Percentiles rank a stretch among this genome's conserved stretches.
Conservation (phyloP, 2,797 vertebrate genomes). For the Fringilla coelebs region DNA sequence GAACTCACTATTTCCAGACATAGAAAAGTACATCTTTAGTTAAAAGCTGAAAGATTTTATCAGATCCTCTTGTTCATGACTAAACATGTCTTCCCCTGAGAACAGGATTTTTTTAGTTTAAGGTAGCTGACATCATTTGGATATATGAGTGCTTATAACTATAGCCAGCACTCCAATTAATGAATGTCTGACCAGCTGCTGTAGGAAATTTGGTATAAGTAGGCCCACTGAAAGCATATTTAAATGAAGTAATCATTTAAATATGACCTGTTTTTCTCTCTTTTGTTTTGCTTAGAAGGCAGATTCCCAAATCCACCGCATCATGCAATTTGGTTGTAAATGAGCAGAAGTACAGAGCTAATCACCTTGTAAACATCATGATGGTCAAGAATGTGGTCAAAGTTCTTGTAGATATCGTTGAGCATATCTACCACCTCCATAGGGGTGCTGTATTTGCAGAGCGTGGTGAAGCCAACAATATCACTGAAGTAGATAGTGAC, state of each 20-base stretch:
- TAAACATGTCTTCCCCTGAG: neutral
- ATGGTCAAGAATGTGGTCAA: constrained; percentile 93
- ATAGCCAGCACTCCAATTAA: neutral
- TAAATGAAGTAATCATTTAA: neutral
- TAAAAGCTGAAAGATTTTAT: neutral
- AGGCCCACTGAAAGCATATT: neutral
- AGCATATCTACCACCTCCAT: constrained; percentile 99
- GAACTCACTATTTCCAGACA: neutral
- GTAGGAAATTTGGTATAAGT: neutral
- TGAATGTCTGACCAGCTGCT: neutral
- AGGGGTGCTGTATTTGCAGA: constrained; percentile 96
- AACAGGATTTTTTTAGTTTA: neutral
- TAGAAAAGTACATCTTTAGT: neutral
- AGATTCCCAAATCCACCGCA: neutral
- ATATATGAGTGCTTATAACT: neutral
- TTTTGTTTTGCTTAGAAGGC: neutral
- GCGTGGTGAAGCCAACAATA: constrained; percentile 95
- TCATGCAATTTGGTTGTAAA: neutral
- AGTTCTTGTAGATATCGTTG: constrained; percentile 96
- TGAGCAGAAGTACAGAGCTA: neutral
- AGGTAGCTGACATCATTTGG: neutral
- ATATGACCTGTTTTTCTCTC: neutral
- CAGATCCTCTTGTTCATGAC: neutral
- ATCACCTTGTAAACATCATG: constrained; percentile 97
- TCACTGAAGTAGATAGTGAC: constrained; percentile 98